Conservation (phyloP, 2,797 vertebrate genomes). For the Eulemur rubriventer region DNA sequence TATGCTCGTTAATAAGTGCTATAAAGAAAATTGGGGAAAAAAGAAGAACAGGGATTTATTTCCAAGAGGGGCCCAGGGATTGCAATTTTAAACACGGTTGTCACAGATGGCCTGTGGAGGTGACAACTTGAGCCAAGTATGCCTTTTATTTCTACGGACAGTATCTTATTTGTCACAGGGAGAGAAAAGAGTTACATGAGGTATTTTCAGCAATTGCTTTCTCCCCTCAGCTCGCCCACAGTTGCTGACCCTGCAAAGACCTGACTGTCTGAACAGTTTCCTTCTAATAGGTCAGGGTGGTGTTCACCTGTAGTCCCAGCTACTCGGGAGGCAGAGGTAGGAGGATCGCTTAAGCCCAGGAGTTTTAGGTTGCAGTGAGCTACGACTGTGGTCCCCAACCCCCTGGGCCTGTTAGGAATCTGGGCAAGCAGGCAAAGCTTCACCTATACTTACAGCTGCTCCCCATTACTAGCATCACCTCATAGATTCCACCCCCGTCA, state of each 20-base stretch:
- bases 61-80: not conserved
- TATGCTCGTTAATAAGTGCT: not conserved
- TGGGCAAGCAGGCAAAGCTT: too few species aligned
- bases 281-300: not conserved
- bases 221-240: not conserved
- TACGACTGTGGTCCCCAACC: too few species aligned
- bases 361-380: too few species aligned
- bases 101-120: not conserved
- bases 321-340: too few species aligned
- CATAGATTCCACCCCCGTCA: too few species aligned
- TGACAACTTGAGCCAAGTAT: not conserved
- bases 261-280: not conserved
- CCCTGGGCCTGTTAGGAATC: too few species aligned
- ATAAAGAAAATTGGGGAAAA: not conserved
- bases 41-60: not conserved
- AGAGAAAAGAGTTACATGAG: not conserved
- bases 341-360: too few species aligned
- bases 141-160: not conserved
- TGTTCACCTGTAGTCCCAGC: too few species aligned
- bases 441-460: too few species aligned
- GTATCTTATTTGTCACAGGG: not conserved
- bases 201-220: not conserved
- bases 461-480: too few species aligned
- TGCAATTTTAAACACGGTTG: not conserved
- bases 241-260: not conserved